Evolutionary conservation across 2,113 vertebrate genomes (phyloP), one percentile per base, ranked within the genome.

Genomic region (Cryptomyrus ogoouensis): DNA sequence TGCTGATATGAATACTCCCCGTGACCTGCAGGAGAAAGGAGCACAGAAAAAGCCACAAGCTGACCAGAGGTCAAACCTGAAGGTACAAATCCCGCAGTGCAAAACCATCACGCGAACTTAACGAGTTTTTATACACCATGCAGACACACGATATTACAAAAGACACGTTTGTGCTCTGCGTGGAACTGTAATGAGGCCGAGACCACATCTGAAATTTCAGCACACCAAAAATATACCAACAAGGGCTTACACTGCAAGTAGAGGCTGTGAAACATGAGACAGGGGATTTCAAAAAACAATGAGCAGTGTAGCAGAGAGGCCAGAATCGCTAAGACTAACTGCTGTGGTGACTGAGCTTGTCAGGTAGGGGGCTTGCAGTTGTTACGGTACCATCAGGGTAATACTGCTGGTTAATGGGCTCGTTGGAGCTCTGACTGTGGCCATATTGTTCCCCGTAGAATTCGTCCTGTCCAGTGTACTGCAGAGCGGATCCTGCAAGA

Each of bases 391-490:
- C 98, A 90, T 99, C 98, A 1, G 97, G 96, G 90, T 99, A 99
- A 95, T 98, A 98, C 92, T 98, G 97, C 95, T 98, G 98, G 94
- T 97, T 97, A 96, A 97, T 95, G 66, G 97, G 96, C 94, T 98
- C 97, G 53, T 96, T 96, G 39, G 98, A 96, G 87, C 97, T 97
- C 95, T 99, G 97, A 93, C 96, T 94, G 90, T 98, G 97, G 92
- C 97, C 96, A 91, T 98, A 99, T 93, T 98, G 98, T 93, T 99
- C 97, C 93, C 97, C 96, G 94, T 98, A 98, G 95, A 99, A 98
- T 89, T 98, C 98, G n/a, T 99, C 98, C 94, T 98, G 97, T 91
- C 97, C 97, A 95, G 97, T 95, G 95, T 97, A 98, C 96, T 98
- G 98, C 95, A 97, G 97, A 4, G 97, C 96, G 90, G 98, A 97